Evolutionary conservation across 2,888 invertebrate species (phyloP).

Genomic region (Amaurobius ferox): DNA sequence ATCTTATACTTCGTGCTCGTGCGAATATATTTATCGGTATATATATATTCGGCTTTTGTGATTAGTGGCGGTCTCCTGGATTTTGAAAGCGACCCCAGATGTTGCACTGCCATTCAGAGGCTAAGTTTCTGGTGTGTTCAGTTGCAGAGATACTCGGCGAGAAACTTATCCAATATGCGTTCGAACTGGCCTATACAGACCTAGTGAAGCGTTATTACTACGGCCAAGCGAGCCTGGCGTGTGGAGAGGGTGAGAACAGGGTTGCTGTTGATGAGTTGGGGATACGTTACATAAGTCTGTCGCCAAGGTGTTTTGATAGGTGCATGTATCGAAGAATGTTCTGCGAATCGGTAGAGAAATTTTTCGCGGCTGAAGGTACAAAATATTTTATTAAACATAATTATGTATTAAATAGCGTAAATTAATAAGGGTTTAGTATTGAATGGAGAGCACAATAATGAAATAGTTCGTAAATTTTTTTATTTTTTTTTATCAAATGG

Average conservation of each 20-base stretch:
- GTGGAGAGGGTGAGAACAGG: slow-evolving; percentile 9
- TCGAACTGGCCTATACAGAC: slow-evolving; percentile 44
- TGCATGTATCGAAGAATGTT: not conserved
- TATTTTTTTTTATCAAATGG: no score
- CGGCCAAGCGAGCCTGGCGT: slow-evolving; percentile 19
- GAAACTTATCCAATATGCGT: slow-evolving; percentile 65
- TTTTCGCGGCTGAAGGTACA: no score
- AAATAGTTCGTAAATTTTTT: no score
- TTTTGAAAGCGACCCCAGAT: slow-evolving; percentile 62
- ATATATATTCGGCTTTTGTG: slow-evolving; percentile 48
- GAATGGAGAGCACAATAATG: no score
- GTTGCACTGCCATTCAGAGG: slow-evolving; percentile 37
- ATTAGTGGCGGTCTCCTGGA: slow-evolving; percentile 41
- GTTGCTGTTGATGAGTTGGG: not conserved
- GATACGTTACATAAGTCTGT: slow-evolving; percentile 3
- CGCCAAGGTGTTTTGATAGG: not conserved
- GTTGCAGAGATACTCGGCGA: slow-evolving; percentile 15
- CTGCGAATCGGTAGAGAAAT: no score
- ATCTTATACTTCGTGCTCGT: slow-evolving; percentile 60
- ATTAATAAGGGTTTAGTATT: no score
- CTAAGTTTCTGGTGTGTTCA: slow-evolving; percentile 40
- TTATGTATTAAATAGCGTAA: no score
- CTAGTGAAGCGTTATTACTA: slow-evolving; percentile 61
- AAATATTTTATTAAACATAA: no score
- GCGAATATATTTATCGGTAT: slow-evolving; percentile 24